These are phyloP conservation scores for Nipponia nippon DNA, from an alignment of 2,113 vertebrate genomes.

Conservation along the genomic window DNA sequence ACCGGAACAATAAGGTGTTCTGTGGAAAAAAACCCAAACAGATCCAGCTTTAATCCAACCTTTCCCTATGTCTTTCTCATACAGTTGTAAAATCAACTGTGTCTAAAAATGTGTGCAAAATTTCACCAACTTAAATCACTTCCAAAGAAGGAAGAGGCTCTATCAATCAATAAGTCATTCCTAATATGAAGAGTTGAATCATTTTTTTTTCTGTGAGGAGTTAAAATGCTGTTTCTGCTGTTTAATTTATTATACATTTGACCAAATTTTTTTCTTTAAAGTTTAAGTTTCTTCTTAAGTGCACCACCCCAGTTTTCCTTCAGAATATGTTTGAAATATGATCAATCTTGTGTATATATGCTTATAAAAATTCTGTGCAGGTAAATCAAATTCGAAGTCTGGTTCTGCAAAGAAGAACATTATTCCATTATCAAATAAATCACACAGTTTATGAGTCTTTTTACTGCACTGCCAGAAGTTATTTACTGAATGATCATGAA, in stretches of 20 bases:
- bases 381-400: conserved; percentile 40
- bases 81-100: neutral
- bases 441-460: conserved; percentile 44
- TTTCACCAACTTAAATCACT: neutral
- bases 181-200: neutral
- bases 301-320: neutral
- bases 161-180: neutral
- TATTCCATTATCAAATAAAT: conserved; percentile 59
- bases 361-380: conserved; percentile 22
- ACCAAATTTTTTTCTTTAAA: neutral
- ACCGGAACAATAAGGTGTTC: neutral
- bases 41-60: neutral
- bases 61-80: neutral
- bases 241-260: neutral
- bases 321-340: neutral
- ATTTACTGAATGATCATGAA: conserved; percentile 43
- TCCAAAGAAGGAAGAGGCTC: neutral
- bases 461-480: conserved; percentile 40
- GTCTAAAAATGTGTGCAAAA: neutral
- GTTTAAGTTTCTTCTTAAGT: neutral
- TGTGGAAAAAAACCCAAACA: neutral
- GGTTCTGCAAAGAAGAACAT: conserved; percentile 29
- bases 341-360: neutral
- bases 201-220: neutral
- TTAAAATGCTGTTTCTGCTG: neutral